These are phyloP conservation scores for Hyposmocoma kahamanoa DNA, from an alignment of 1,140 invertebrate genomes.

Conservation along the genomic window DNA sequence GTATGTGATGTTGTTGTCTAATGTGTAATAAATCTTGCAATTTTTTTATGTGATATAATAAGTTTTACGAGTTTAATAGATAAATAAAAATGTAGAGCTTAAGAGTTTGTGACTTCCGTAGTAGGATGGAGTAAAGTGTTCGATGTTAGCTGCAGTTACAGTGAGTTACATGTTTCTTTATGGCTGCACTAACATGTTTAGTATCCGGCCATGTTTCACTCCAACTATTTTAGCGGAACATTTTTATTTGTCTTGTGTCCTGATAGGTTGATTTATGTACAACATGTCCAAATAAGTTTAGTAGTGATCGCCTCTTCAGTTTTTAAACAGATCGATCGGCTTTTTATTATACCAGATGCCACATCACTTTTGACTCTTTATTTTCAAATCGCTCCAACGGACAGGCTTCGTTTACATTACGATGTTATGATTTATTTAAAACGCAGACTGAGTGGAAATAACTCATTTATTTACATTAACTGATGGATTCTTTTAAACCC, in stretches of 20 bases:
- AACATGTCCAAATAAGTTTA: constrained; percentile 23
- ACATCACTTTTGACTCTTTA: constrained; percentile 13
- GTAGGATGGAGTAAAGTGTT: constrained; percentile 9
- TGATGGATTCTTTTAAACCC: no score
- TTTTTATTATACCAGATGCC: constrained; percentile 31
- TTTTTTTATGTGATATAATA: no score
- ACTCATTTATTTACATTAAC: no score
- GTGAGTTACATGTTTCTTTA: constrained; percentile 24
- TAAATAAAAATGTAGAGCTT: no score
- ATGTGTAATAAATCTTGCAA: no score
- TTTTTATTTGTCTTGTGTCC: constrained; percentile 31
- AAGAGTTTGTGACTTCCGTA: no score
- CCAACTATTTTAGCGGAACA: constrained; percentile 31
- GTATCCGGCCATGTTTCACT: constrained; percentile 24
- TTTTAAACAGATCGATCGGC: constrained; percentile 24
- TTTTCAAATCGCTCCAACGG: constrained; percentile 7
- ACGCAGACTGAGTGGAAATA: no score
- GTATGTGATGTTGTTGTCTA: no score
- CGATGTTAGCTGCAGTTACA: constrained; percentile 13
- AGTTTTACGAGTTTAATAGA: no score
- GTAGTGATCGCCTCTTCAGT: constrained; percentile 16
- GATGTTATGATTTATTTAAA: background rate
- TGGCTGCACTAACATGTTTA: constrained; percentile 28
- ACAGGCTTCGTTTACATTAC: constrained; percentile 11
- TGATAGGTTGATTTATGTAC: constrained; percentile 30